phyloP scores from a whole-genome alignment of 2,888 invertebrate species.

The Griposia aprilina region DNA sequence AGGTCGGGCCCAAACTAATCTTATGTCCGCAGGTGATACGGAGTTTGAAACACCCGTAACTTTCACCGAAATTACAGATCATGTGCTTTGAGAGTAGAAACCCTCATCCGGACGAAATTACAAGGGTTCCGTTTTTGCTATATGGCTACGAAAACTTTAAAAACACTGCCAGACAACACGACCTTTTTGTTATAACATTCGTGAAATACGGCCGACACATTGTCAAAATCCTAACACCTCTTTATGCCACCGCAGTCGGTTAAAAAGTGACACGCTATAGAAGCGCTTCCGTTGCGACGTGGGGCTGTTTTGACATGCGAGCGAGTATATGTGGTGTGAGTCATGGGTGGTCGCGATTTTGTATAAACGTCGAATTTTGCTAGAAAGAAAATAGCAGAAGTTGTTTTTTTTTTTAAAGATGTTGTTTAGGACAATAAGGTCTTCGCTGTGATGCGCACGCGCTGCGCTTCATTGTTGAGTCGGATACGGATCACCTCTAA shows the following conservation, averaged over 20 bases:
- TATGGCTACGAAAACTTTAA: not conserved
- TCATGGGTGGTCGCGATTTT: slow-evolving; percentile 44
- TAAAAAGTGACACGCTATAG: slow-evolving; percentile 54
- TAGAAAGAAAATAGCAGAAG: no score
- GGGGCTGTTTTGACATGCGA: slow-evolving; percentile 52
- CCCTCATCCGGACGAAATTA: not conserved
- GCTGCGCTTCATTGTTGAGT: no score
- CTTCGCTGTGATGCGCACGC: no score
- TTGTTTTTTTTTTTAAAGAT: no score
- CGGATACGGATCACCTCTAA: no score
- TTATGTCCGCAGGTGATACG: no score
- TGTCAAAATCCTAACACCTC: slow-evolving; percentile 35
- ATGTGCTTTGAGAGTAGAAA: no score
- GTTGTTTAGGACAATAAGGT: no score
- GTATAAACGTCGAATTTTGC: not conserved
- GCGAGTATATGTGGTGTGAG: not conserved
- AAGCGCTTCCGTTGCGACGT: slow-evolving; percentile 40
- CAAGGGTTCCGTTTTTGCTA: not conserved
- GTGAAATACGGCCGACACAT: not conserved
- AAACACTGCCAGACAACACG: not conserved
- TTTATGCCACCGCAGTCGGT: slow-evolving; percentile 33
- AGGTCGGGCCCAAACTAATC: no score
- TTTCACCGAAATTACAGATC: no score
- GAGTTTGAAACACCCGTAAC: no score
- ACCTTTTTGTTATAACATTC: slow-evolving; percentile 42